Percentiles rank a stretch among this genome's conserved stretches.
Evolutionary conservation across 2,113 vertebrate genomes (phyloP).

Genomic region (Dendropsophus ebraccatus): DNA sequence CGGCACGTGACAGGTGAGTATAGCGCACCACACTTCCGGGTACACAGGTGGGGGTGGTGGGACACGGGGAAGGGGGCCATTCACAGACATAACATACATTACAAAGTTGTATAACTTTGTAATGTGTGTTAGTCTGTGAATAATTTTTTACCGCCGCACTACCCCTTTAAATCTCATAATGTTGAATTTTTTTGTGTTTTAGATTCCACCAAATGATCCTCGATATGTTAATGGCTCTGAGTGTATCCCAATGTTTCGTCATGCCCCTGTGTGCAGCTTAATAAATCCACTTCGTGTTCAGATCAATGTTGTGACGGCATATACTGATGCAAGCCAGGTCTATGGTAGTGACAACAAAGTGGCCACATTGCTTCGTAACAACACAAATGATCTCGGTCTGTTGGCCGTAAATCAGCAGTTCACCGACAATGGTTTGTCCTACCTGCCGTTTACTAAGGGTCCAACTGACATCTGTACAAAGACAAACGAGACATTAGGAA

Average conservation of each 20-base stretch:
- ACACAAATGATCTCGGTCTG: slow-evolving; percentile 76
- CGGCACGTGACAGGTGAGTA: too few relatives aligned
- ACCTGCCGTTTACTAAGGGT: slow-evolving; percentile 74
- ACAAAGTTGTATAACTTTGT: too few relatives aligned
- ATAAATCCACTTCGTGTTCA: slow-evolving; percentile 76
- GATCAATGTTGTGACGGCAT: slow-evolving; percentile 86
- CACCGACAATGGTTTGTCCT: slow-evolving; percentile 72
- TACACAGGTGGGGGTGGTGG: too few relatives aligned
- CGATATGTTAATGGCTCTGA: slow-evolving; percentile 65
- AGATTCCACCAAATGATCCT: slow-evolving; percentile 83
- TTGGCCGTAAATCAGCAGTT: slow-evolving; percentile 77
- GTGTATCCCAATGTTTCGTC: slow-evolving; percentile 83
- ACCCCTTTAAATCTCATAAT: background rate
- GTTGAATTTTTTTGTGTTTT: background rate
- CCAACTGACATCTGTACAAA: slow-evolving; percentile 65
- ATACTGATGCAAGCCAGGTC: slow-evolving; percentile 85
- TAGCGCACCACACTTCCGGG: too few relatives aligned
- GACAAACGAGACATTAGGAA: slow-evolving; percentile 54
- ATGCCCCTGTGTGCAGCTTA: slow-evolving; percentile 71
- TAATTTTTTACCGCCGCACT: too few relatives aligned
- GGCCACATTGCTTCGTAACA: slow-evolving; percentile 75
- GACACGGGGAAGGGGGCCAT: too few relatives aligned
- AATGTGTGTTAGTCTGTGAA: too few relatives aligned
- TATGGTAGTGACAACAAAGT: slow-evolving; percentile 82
- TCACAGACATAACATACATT: too few relatives aligned